phyloP scores from a whole-genome alignment of 2,797 vertebrate species.

The Myotis vivesi region DNA sequence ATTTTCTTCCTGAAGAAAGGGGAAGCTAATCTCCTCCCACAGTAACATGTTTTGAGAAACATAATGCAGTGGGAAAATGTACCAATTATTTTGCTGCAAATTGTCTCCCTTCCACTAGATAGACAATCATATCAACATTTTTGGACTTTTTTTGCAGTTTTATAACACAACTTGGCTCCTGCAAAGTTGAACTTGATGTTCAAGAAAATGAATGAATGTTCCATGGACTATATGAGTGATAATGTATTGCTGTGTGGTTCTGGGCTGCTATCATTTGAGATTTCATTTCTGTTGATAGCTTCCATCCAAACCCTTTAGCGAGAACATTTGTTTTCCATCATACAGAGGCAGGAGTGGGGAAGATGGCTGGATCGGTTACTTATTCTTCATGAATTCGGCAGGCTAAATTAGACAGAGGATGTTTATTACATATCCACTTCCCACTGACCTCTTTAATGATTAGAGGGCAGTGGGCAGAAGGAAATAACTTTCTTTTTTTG shows the following conservation, averaged over 20 bases:
- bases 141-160: conserved; percentile 65
- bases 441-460: neutral
- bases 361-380: neutral
- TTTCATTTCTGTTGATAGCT: conserved; percentile 62
- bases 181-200: conserved; percentile 73
- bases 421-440: neutral
- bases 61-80: conserved; percentile 84
- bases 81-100: conserved; percentile 85
- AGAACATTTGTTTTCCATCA: conserved; percentile 53
- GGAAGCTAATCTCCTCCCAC: conserved; percentile 85
- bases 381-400: conserved; percentile 1
- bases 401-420: conserved; percentile 20
- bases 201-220: conserved; percentile 61
- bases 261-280: conserved; percentile 60
- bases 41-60: conserved; percentile 84
- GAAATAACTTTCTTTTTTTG: neutral
- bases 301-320: conserved; percentile 35
- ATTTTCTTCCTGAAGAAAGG: conserved; percentile 85
- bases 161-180: conserved; percentile 64
- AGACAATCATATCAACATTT: conserved; percentile 84
- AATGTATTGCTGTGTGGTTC: neutral
- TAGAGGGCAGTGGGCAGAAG: neutral
- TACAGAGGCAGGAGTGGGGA: neutral
- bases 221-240: neutral
- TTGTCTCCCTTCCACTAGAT: conserved; percentile 80